Conservation (phyloP, 2,888 invertebrate species). For the Athetis lepigone region DNA sequence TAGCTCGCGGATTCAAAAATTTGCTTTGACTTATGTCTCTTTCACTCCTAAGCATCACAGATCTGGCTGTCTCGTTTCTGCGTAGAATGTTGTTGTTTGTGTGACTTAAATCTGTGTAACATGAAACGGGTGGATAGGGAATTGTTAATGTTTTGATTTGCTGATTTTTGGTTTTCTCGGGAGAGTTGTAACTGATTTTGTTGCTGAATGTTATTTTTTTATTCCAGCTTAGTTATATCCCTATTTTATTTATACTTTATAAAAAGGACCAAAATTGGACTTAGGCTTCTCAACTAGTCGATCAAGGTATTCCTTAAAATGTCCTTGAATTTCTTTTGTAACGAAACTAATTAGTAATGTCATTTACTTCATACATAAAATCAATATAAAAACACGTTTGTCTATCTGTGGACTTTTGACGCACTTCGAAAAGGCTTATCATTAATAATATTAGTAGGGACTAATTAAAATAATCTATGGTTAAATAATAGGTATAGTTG, state of each 20-base stretch:
- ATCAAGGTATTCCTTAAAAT: no score
- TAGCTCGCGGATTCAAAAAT: constrained; percentile 64
- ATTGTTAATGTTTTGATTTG: constrained; percentile 20
- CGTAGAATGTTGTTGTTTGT: constrained; percentile 11
- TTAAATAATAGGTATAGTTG: no score
- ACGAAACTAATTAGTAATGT: constrained; percentile 2
- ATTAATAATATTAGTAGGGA: no score
- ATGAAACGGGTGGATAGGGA: constrained; percentile 19
- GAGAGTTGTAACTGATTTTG: not conserved
- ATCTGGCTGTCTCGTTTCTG: constrained; percentile 38
- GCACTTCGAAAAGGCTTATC: no score
- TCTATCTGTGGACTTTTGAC: no score
- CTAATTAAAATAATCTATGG: no score
- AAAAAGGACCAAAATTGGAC: no score
- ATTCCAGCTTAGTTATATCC: not conserved
- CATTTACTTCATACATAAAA: constrained; percentile 1
- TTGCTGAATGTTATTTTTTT: not conserved
- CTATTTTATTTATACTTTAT: no score
- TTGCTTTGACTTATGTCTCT: constrained; percentile 44
- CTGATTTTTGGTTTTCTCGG: not conserved
- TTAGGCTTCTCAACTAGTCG: no score
- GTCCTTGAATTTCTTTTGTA: constrained; percentile 1
- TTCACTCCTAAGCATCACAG: constrained; percentile 19
- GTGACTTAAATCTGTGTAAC: constrained; percentile 24
- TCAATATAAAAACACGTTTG: not conserved